phyloP scores from a whole-genome alignment of 2,113 vertebrate genomes.

The Hemicordylus capensis region DNA sequence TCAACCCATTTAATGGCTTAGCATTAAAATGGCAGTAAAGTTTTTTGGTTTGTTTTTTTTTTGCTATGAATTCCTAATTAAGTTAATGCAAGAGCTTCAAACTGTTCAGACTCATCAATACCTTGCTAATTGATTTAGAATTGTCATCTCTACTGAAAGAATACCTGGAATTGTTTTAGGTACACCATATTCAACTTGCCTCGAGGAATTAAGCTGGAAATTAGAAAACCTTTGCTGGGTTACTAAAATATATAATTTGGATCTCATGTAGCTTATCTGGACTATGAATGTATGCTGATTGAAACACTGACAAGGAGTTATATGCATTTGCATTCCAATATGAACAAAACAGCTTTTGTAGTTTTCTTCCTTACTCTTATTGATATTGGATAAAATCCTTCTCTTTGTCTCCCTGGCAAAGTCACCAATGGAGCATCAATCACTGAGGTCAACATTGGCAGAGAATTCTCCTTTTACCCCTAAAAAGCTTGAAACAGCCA shows the following conservation, averaged over 20 bases:
- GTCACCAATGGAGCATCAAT: slow-evolving; percentile 28
- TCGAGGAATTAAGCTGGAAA: slow-evolving; percentile 21
- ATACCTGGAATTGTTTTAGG: not conserved
- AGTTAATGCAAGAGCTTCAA: slow-evolving; percentile 1
- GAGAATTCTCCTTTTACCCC: slow-evolving; percentile 8
- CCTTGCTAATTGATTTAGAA: not conserved
- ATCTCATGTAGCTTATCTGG: accelerated
- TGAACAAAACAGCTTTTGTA: not conserved
- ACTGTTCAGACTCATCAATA: not conserved
- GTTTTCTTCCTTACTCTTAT: not conserved
- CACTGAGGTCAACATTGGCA: slow-evolving; percentile 27
- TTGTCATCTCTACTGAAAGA: not conserved
- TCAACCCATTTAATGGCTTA: not conserved
- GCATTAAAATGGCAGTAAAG: slow-evolving; percentile 38
- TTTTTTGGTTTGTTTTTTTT: slow-evolving; percentile 40
- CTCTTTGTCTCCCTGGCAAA: slow-evolving; percentile 11
- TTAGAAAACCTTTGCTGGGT: not conserved
- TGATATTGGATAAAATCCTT: not conserved
- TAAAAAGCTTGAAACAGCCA: not conserved
- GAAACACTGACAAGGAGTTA: not conserved
- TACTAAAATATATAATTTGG: accelerated
- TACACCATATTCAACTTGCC: not conserved
- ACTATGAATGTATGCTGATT: not conserved
- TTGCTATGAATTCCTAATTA: slow-evolving; percentile 44
- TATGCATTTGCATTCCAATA: not conserved